Percentiles rank a stretch among this genome's conserved stretches.
These are phyloP conservation scores for Andrena hattorfiana DNA, from an alignment of 2,888 invertebrate genomes.

Conservation along the genomic window DNA sequence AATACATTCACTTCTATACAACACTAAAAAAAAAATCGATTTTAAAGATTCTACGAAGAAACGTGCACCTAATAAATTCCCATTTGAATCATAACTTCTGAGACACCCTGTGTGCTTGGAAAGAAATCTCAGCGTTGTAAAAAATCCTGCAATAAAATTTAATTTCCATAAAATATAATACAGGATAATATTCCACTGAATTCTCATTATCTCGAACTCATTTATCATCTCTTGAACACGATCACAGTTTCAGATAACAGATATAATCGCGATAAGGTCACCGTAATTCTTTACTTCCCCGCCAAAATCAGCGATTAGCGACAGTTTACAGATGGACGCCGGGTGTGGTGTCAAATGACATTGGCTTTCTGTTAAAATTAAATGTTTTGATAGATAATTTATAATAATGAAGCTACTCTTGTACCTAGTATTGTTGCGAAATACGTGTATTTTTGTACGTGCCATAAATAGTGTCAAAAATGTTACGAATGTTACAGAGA, in stretches of 20 bases:
- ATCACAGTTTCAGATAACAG: not conserved
- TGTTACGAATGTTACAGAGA: constrained; percentile 57
- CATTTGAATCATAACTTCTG: not conserved
- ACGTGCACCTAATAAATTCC: not conserved
- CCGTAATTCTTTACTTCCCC: constrained; percentile 2
- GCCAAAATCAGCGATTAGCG: constrained; percentile 18
- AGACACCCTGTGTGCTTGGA: not conserved
- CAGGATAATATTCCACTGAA: not conserved
- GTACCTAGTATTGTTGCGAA: constrained; percentile 79
- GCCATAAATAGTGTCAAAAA: constrained; percentile 63
- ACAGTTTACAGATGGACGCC: constrained; percentile 72
- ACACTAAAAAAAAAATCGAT: not conserved
- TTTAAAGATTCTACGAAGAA: not conserved
- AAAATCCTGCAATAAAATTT: not conserved
- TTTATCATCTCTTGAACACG: not conserved
- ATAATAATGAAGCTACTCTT: constrained; percentile 80
- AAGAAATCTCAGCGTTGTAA: not conserved
- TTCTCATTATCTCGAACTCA: not conserved
- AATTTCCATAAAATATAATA: not conserved
- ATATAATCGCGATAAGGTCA: not conserved
- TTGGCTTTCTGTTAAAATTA: constrained; percentile 67
- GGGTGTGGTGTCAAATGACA: constrained; percentile 75
- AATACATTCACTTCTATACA: not conserved
- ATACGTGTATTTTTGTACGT: constrained; percentile 78
- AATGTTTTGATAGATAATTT: constrained; percentile 77